Base-by-base conservation (phyloP, 2,888 invertebrate genomes). In the Druceiella hillmani region DNA sequence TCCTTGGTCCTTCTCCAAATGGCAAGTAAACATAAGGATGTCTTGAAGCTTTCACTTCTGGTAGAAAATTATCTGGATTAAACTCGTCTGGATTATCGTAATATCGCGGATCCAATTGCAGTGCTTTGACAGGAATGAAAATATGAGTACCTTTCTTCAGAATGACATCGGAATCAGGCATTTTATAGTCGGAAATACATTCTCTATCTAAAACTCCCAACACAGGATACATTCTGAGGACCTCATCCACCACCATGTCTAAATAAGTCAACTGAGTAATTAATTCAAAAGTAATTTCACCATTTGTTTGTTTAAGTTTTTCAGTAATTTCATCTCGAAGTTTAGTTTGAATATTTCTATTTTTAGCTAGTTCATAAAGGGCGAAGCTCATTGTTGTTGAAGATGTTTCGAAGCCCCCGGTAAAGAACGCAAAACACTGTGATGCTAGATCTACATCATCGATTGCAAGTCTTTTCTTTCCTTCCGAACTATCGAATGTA, bases 61-160 rank as follows among this genome's bases (percentile, higher is more conserved):
- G n/a, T n/a, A n/a, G 12, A 27, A 27, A 27, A 5, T 12, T 5
- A 11, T 27, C 27, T 7, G 27, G 27, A 27, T 27, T 12, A 27
- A 27, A 27, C 11, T 7, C 11, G 11, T 27, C 11, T 5, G 27
- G 27, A 27, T 27, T 10, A 5, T n/a, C n/a, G 4, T 10, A 27
- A 27, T 27, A 27, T 12, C 11, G 27, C 11, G 27, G 27, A 27
- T 27, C 27, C 5, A 5, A 12, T n/a, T 27, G 27, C 9, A 27
- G 27, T 10, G 27, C 27, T 4, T 10, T 6, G 4, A 27, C 11
- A 5, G 27, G 27, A 7, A 27, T 27, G 6, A 20, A 7, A 6
- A 20, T 9, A 9, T 7, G 9, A 7, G 9, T 9, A 9, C 22
- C 22, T 20, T 20, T 20, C 6, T 20, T 9, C 11, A 27, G n/a